phyloP scores from a whole-genome alignment of 2,113 vertebrate species.

The Rynchops niger region DNA sequence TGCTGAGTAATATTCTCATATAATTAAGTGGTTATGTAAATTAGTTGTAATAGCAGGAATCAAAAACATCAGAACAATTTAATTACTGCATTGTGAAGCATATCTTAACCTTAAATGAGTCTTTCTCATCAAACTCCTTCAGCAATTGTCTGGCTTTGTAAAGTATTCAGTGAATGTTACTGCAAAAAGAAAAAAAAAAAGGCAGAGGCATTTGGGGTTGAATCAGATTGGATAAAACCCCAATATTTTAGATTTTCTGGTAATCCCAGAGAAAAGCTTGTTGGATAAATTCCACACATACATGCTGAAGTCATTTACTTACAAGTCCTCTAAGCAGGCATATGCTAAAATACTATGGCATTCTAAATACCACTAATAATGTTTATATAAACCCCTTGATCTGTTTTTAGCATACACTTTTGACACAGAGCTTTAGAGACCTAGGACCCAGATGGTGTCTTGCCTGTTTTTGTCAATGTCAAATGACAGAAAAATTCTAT shows the following conservation, averaged over 20 bases:
- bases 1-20: not conserved
- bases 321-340: not conserved
- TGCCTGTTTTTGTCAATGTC: not conserved
- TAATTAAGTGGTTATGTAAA: not conserved
- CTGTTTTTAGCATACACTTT: not conserved
- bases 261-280: not conserved
- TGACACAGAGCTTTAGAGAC: not conserved
- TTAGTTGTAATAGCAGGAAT: not conserved
- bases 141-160: not conserved
- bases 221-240: not conserved
- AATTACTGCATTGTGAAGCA: not conserved
- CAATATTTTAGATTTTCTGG: not conserved
- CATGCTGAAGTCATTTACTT: not conserved
- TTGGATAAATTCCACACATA: not conserved
- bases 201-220: not conserved
- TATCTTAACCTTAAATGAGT: not conserved
- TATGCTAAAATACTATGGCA: not conserved
- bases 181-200: not conserved
- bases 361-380: not conserved
- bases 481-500: not conserved
- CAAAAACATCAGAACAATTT: not conserved
- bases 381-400: not conserved
- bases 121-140: not conserved
- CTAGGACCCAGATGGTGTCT: not conserved
- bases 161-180: not conserved